Evolutionary conservation across 53 echinoderm and acorn worm species (phyloP), one percentile per base, ranked within the genome.

Genomic region (Crossaster papposus): DNA sequence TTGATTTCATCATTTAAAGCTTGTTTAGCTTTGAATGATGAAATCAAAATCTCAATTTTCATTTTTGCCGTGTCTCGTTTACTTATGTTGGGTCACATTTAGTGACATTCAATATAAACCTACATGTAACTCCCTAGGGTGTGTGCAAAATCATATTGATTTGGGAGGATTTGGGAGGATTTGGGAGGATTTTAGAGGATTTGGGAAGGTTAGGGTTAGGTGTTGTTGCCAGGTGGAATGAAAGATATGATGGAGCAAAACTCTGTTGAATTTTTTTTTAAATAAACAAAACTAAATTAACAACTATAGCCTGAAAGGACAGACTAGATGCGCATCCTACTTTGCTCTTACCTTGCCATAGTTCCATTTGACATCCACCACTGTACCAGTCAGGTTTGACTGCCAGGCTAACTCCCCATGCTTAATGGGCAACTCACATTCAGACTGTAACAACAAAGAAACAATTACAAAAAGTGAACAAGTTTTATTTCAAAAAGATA

Each of bases 331-430:
- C 63, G 50, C 79, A 24, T 31, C 23, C 26, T 6, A 80, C 30
- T 23, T 11, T 20, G 58, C 22, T 68, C 94, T 55, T 87, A 94
- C 94, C 92, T 94, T 92, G 80, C 92, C 96, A 62, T 97, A 97
- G 63, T 93, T 94, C 98, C 98, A 97, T 26, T 89, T 89, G 3
- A 97, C 93, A 73, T 94, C 94, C 77, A 94, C 93, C 24, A 89
- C 65, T 5, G 93, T 73, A 50, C 91, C 95, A 62, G 98, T 94
- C 64, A 96, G 86, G 73, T 96, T 96, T 79, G 90, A 72, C 82
- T 92, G 93, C 98, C 98, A 97, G 70, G 92, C 90, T 73, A 97
- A 64, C 78, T 93, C 94, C 12, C 86, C 89, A 28, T 70, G 81
- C 30, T 79, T 80, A 58, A 92, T 30, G 26, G 88, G 89, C 70